Percentiles rank a stretch among this genome's conserved stretches.
Evolutionary conservation across 2,888 invertebrate species (phyloP).

Genomic region (Kryphioiulus occultus): DNA sequence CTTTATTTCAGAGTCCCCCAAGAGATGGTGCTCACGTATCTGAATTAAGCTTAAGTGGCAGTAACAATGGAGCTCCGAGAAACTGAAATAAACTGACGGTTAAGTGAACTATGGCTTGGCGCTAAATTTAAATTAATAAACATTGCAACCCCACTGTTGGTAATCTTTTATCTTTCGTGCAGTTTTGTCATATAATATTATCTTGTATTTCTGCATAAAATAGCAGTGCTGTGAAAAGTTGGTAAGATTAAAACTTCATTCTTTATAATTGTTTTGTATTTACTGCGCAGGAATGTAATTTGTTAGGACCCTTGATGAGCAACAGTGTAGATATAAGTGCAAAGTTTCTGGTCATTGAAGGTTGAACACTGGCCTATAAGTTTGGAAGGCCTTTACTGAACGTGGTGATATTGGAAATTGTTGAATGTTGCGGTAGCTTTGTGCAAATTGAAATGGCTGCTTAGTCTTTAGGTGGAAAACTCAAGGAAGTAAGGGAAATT

Average conservation of each 20-base stretch:
- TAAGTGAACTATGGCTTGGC: background rate
- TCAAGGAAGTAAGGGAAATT: no score
- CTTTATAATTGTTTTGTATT: background rate
- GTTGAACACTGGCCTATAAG: no score
- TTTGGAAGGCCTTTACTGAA: no score
- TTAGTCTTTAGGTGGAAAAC: no score
- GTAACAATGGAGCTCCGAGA: conserved; percentile 57
- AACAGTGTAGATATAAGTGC: no score
- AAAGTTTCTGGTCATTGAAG: no score
- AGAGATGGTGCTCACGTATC: conserved; percentile 62
- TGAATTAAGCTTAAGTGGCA: conserved; percentile 62
- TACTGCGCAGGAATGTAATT: background rate
- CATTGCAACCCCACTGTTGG: background rate
- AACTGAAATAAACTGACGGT: conserved; percentile 52
- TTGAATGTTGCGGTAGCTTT: no score
- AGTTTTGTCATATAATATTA: background rate
- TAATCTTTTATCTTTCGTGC: background rate
- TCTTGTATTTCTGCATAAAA: background rate
- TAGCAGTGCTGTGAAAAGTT: background rate
- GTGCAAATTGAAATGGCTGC: no score
- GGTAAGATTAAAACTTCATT: background rate
- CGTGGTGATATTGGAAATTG: no score
- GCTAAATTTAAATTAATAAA: conserved; percentile 24
- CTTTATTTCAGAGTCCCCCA: conserved; percentile 60
- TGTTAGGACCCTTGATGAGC: no score